phyloP scores from a whole-genome alignment of 1,140 invertebrate species.

The Heterodera carotae region DNA sequence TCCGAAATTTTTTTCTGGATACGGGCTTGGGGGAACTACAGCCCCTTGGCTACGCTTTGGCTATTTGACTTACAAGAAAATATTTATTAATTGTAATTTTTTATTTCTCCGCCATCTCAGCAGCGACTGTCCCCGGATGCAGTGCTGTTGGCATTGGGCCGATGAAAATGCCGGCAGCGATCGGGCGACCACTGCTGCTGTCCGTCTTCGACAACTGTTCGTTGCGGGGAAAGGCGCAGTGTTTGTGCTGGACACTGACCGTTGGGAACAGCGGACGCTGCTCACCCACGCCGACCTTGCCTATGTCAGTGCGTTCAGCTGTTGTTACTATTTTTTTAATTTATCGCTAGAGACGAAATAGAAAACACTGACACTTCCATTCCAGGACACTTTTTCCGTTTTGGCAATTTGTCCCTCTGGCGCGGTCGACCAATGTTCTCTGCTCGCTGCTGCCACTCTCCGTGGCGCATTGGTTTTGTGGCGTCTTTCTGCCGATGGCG shows the following conservation, averaged over 20 bases:
- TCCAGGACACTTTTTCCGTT: conserved; percentile 25
- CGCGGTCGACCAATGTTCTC: not conserved
- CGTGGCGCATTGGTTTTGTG: conserved; percentile 13
- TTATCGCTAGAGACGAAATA: not conserved
- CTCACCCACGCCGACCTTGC: conserved; percentile 19
- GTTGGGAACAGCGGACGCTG: conserved; percentile 18
- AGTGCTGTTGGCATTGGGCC: conserved; percentile 8
- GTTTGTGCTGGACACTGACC: conserved; percentile 6
- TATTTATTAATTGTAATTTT: not conserved
- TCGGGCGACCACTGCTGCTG: not conserved
- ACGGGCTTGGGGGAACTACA: no score
- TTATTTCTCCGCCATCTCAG: conserved; percentile 4
- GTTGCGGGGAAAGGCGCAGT: conserved; percentile 12
- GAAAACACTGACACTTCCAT: not conserved
- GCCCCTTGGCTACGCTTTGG: no score
- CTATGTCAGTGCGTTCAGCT: conserved; percentile 1
- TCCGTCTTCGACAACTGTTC: not conserved
- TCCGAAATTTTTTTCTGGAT: no score
- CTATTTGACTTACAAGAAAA: no score
- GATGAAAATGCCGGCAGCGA: not conserved
- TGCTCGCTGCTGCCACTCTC: conserved; percentile 8
- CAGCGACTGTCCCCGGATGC: conserved; percentile 16
- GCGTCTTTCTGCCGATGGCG: conserved; percentile 2
- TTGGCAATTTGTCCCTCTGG: not conserved
- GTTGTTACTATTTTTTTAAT: no score